These are phyloP conservation scores for Napeogenes sylphis DNA, from an alignment of 2,888 invertebrate genomes.

Conservation along the genomic window DNA sequence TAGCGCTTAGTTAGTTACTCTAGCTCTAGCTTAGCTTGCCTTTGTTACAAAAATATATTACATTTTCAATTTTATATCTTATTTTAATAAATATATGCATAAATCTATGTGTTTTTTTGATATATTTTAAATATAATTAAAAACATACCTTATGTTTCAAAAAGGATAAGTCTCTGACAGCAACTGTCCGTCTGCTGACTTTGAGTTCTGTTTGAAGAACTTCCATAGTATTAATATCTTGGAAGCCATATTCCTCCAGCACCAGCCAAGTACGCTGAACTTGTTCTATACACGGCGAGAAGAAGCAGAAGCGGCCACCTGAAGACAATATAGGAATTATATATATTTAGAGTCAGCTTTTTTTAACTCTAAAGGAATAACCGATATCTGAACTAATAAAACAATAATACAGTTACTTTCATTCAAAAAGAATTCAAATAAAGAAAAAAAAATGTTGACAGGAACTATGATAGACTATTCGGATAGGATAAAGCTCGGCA, in stretches of 20 bases:
- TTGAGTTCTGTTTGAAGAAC: slow-evolving; percentile 88
- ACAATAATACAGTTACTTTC: slow-evolving; percentile 11
- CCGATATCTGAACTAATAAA: slow-evolving; percentile 5
- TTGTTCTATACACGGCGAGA: slow-evolving; percentile 99
- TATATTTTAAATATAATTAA: too few species aligned
- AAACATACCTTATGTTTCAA: slow-evolving; percentile 78
- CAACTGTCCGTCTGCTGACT: slow-evolving; percentile 81
- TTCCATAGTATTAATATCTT: slow-evolving; percentile 91
- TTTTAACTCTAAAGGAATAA: background rate
- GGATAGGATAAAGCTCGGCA: slow-evolving; percentile 51
- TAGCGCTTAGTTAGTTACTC: slow-evolving; percentile 17
- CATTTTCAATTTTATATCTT: background rate
- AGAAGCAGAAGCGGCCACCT: slow-evolving; percentile 97
- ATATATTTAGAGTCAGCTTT: background rate
- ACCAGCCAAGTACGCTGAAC: slow-evolving; percentile 91
- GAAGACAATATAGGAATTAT: slow-evolving; percentile 27
- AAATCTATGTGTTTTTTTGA: too few species aligned
- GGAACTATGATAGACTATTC: slow-evolving; percentile 67
- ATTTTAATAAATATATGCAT: background rate
- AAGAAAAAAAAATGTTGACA: slow-evolving; percentile 58
- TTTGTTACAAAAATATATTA: background rate
- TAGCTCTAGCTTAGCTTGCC: background rate
- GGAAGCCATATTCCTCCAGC: slow-evolving; percentile 85
- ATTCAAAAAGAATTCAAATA: slow-evolving; percentile 5
- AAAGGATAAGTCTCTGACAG: slow-evolving; percentile 83